Evolutionary conservation across 2,888 invertebrate genomes (phyloP).

Genomic region (Oscheius sp.): DNA sequence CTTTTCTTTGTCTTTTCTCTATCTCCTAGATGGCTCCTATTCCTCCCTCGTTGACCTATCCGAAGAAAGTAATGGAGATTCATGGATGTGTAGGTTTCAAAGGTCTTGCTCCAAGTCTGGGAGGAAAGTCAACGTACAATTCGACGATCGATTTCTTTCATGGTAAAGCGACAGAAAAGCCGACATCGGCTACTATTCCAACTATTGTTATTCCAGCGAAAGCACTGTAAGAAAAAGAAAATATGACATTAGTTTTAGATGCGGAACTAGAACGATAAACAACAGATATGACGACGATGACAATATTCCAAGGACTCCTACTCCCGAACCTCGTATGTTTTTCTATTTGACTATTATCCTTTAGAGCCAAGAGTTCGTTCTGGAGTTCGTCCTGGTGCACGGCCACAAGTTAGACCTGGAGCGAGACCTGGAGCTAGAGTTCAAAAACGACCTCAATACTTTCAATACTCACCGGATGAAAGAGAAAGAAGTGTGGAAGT

Average conservation of each 20-base stretch:
- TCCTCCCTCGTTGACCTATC: constrained; percentile 3
- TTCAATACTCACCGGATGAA: constrained; percentile 3
- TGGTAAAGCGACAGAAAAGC: neutral
- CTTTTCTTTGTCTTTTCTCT: neutral
- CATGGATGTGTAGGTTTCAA: constrained; percentile 23
- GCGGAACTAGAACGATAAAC: neutral
- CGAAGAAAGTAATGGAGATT: neutral
- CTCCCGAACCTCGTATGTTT: constrained; percentile 2
- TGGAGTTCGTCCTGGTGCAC: neutral
- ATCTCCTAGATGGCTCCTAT: neutral
- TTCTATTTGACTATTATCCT: neutral
- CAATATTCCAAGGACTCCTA: constrained; percentile 25
- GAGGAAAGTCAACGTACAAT: neutral
- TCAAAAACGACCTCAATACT: neutral
- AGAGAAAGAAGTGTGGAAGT: constrained; percentile 5
- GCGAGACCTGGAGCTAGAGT: constrained; percentile 21
- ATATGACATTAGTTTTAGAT: neutral
- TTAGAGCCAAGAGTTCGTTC: constrained; percentile 1
- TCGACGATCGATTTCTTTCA: constrained; percentile 22
- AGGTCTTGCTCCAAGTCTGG: constrained; percentile 29
- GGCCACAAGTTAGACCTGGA: neutral
- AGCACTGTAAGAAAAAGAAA: neutral
- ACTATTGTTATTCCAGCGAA: constrained; percentile 13
- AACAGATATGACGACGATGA: constrained; percentile 10
- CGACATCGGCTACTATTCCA: neutral